Percentiles rank a stretch among this genome's conserved stretches.
phyloP scores from a whole-genome alignment of 2,888 invertebrate species.

The Drosophila anomalata region DNA sequence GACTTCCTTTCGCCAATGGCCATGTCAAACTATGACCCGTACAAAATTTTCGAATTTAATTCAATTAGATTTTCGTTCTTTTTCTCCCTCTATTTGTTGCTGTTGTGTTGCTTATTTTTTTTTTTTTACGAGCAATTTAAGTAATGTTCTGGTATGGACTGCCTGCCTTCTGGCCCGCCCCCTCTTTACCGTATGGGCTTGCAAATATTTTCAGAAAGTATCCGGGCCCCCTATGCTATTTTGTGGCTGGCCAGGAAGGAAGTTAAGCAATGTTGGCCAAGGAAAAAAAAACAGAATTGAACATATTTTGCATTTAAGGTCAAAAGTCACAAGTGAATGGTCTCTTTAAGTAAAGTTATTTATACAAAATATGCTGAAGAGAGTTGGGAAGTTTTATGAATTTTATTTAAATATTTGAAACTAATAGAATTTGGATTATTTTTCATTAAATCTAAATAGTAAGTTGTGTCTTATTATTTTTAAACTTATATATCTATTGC shows the following conservation, averaged over 20 bases:
- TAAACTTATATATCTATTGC: too few relatives aligned
- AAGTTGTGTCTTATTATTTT: too few relatives aligned
- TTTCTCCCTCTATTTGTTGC: neutral
- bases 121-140: conserved; percentile 32
- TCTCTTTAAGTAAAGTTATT: neutral
- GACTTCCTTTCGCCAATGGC: neutral
- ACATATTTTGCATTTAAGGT: neutral
- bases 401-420: too few relatives aligned
- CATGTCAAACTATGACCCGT: conserved; percentile 33
- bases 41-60: conserved; percentile 64
- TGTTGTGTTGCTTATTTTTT: conserved; percentile 19
- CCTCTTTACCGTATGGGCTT: conserved; percentile 23
- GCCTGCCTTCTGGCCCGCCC: neutral
- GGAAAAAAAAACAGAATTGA: neutral
- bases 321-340: neutral
- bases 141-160: conserved; percentile 23
- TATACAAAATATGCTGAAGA: too few relatives aligned
- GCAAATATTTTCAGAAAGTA: conserved; percentile 57
- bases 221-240: conserved; percentile 33
- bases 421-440: too few relatives aligned
- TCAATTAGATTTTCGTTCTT: conserved; percentile 60
- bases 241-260: conserved; percentile 35
- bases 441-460: too few relatives aligned
- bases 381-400: too few relatives aligned
- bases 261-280: neutral